Base-by-base conservation (phyloP, 2,797 vertebrate species). In the Lates japonicus region DNA sequence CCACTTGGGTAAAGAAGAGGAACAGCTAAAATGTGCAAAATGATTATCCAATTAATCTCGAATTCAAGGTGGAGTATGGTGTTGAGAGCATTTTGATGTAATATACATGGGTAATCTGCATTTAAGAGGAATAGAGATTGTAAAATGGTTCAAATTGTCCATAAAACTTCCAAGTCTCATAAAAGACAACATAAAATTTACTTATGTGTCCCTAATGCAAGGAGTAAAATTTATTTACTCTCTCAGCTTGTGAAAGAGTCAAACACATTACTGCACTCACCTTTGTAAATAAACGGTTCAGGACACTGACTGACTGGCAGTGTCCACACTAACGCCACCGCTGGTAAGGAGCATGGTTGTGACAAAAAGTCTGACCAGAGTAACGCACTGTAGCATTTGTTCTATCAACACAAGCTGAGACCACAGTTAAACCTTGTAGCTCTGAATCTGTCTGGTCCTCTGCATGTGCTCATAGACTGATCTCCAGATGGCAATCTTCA, bases 61-160 rank as follows among this genome's bases (percentile, higher is more conserved):
- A 74, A 81, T 66, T 80, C 48, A 81, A 76, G 70, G 54, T 67
- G 41, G 39, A 58, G 48, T 73, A 71, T 33, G 63, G 61, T 42
- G 51, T 49, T 1, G 1, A 29, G 39, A 64, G 59, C 14, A 69
- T 78, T 84, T 60, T 77, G 64, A 83, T 62, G 41, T 61, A 59
- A 68, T 70, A 33, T 63, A 29, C 25, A 66, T 31, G 31, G 66
- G 35, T 66, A 61, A 64, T 71, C 35, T 62, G 61, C 48, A 54
- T 78, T 76, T 77, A 76, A 79, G 49, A 61, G 35, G 69, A 75
- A 60, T 16, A 22, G 46, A 70, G 58, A 67, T 52, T 79, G 66
- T 76, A 76, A 81, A 88, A 81, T 74, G 62, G 10, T 57, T 3
- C 70, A 72, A 87, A 74, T 55, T 79, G 59, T 82, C 74, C 64